Percentiles rank a stretch among this genome's conserved stretches.
phyloP scores from a whole-genome alignment of 2,797 vertebrate genomes.

The Mareca penelope region DNA sequence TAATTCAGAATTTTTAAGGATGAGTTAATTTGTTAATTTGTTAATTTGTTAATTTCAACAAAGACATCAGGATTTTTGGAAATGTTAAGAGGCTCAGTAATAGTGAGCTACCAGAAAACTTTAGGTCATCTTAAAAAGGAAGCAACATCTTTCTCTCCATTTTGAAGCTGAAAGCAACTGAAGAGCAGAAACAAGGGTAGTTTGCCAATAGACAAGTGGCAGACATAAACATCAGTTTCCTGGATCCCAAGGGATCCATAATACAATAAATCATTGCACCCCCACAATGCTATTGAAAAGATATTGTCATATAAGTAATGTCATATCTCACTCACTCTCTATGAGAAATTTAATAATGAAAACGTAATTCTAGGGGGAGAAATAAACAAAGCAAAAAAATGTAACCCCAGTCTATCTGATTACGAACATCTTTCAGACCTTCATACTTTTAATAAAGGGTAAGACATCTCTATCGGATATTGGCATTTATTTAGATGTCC shows the following conservation, averaged over 20 bases:
- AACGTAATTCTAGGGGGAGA: neutral
- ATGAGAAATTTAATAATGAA: neutral
- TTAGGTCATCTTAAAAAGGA: neutral
- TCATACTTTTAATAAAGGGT: neutral
- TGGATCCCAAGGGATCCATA: neutral
- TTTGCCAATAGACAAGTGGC: neutral
- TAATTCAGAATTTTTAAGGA: neutral
- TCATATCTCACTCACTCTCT: neutral
- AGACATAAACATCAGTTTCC: neutral
- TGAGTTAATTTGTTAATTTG: neutral
- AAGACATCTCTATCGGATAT: neutral
- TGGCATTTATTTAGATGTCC: neutral
- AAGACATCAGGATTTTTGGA: neutral
- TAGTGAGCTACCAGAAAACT: neutral
- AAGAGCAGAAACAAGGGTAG: neutral
- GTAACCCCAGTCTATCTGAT: neutral
- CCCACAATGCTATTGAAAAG: neutral
- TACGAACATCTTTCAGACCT: neutral
- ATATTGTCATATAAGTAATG: neutral
- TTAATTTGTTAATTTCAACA: neutral
- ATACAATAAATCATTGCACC: neutral
- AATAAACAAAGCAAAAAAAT: accelerated
- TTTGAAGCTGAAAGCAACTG: neutral
- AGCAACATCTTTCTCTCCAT: neutral
- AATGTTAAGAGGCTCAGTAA: neutral